Evolutionary conservation across 1,140 invertebrate species (phyloP), one percentile per base, ranked within the genome.

Genomic region (Limonius californicus): DNA sequence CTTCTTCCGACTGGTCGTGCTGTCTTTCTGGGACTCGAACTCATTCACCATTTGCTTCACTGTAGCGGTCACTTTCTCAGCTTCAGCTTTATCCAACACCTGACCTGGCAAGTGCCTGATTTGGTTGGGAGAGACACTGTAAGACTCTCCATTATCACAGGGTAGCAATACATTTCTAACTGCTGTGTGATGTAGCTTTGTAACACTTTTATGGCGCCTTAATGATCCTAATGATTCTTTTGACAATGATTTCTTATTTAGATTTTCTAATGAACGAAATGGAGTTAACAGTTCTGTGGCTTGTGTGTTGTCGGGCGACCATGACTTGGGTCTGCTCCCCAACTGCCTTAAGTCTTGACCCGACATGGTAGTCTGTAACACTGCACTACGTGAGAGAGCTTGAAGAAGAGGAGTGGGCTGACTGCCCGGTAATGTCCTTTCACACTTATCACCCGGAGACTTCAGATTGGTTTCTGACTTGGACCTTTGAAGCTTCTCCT

Each of bases 381-480:
- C 75, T 60, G 78, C 78, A 63, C 73, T 80, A 63, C 69, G 76
- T 53, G 77, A 77, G 54, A 84, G 70, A 14, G 80, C 82, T 70
- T 83, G 78, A 54, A 82, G 80, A 14, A 84, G 69, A 19, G 83
- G 83, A 30, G 81, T 84, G 12, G 81, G 82, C 62, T 83, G 83
- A 71, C 79, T 82, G 65, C 79, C 80, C 30, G 68, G 77, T 62
- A 80, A 77, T 21, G 70, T 72, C 27, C 68, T 68, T 59, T 73
- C 71, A 57, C 59, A 67, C 72, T 82, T 74, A 79, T 80, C 12
- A 75, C 82, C 45, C 1, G 87, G 87, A 16, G 85, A 85, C 74
- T 92, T 92, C 9, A 94, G 76, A 78, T 94, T 94, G 15, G 91
- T 95, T 76, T 96, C 93, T 57, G 94, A 96, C 79, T 96, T 95